A percentile compares a stretch with the other conserved stretches of the same genome.
Evolutionary conservation across 1,140 invertebrate genomes (phyloP).

Genomic region (Cryptotermes secundus): DNA sequence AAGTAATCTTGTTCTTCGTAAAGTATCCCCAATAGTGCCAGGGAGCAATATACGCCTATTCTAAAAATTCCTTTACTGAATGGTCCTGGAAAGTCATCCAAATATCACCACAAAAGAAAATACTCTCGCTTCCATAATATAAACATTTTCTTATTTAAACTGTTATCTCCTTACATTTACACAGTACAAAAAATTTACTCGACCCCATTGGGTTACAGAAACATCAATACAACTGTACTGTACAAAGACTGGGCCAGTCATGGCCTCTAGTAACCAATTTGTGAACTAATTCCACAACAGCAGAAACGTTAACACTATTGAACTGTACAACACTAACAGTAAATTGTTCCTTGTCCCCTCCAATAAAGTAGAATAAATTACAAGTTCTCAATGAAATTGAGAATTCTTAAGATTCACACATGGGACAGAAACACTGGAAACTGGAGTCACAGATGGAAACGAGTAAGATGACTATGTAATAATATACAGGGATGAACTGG

Average conservation of each 20-base stretch:
- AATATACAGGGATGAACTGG: slow-evolving; percentile 31
- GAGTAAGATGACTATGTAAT: slow-evolving; percentile 24
- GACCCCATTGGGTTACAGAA: slow-evolving; percentile 41
- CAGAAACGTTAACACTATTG: slow-evolving; percentile 25
- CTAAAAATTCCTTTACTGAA: too few relatives aligned
- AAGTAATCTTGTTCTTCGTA: too few relatives aligned
- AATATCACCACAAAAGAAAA: too few relatives aligned
- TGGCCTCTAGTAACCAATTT: slow-evolving; percentile 26
- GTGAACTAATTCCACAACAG: slow-evolving; percentile 30
- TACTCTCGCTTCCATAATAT: slow-evolving; percentile 49
- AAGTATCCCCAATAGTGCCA: too few relatives aligned
- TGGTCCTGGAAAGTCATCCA: too few relatives aligned
- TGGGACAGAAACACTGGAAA: slow-evolving; percentile 20
- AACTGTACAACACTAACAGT: slow-evolving; percentile 29
- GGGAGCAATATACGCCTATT: too few relatives aligned
- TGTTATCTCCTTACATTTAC: slow-evolving; percentile 59
- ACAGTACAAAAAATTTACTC: slow-evolving; percentile 60
- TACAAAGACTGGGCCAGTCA: slow-evolving; percentile 34
- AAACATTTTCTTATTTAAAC: slow-evolving; percentile 59
- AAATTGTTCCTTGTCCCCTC: slow-evolving; percentile 25
- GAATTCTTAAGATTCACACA: slow-evolving; percentile 19
- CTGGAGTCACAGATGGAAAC: slow-evolving; percentile 23
- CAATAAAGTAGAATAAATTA: slow-evolving; percentile 30
- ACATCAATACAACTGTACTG: slow-evolving; percentile 36
- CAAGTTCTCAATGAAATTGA: slow-evolving; percentile 9